Base-by-base conservation (phyloP, 2,888 invertebrate species). In the Chaetogeoica ovagalla region DNA sequence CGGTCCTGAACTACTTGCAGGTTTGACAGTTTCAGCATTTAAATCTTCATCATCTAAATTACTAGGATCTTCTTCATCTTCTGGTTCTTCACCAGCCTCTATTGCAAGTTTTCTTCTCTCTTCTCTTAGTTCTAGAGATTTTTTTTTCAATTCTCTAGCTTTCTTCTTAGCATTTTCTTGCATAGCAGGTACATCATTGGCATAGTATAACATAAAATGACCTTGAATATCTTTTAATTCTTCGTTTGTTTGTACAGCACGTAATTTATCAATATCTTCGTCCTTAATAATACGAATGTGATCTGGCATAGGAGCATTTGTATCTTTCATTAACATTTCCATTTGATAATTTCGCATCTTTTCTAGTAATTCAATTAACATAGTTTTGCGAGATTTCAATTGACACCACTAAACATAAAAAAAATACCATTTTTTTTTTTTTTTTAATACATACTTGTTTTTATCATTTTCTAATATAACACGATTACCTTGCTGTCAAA, bases 131-230 rank as follows among this genome's bases (percentile, higher is more conserved):
- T 82, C 81, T 68, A 68, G 52, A 39, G 81, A 70, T 63, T 76
- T 81, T 70, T 19, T 90, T 59, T 79, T 73, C 81, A 87, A 89
- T 86, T 91, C 92, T 84, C 87, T 89, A 84, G 92, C 91, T 84
- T 92, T 93, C 15, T 87, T 87, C 0, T 90, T 88, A 17, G 91
- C 89, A 74, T 59, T 75, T 43, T 91, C 92, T 84, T 94, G 94
- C 95, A 96, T 83, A 43, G 81, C 76, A 0, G 93, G 92, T 83
- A 95, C 88, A 74, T 95, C 94, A 74, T 91, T 91, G 0, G 94
- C 93, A 86, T 98, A 98, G 87, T 98, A 96, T 23, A 98, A 88
- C 83, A 95, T 90, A 86, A 98, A 98, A 85, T 98, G 96, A 83
- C 94, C 92, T 86, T 95, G 96, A 2, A 96, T 93, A 85, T 99